These are phyloP conservation scores for Heterohyrax brucei DNA, from an alignment of 2,797 vertebrate genomes.

Conservation along the genomic window DNA sequence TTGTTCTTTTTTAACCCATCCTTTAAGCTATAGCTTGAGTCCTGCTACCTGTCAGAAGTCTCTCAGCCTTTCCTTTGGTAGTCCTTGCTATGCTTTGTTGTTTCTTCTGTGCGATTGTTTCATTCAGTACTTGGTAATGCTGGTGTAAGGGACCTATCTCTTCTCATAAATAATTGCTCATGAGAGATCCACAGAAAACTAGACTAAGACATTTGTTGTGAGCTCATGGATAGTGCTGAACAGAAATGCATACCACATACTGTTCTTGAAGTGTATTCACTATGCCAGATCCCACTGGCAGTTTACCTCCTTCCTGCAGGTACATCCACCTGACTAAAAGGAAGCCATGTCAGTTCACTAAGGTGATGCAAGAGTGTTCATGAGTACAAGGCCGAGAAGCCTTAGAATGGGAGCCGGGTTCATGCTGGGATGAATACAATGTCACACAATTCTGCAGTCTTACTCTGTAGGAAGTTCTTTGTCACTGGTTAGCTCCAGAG, in stretches of 20 bases:
- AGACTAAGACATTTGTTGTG: background rate
- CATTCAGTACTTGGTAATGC: background rate
- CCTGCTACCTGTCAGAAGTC: background rate
- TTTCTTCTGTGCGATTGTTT: background rate
- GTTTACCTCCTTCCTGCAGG: background rate
- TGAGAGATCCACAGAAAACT: constrained; percentile 11
- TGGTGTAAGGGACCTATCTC: too few species aligned
- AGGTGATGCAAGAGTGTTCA: background rate
- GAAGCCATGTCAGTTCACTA: background rate
- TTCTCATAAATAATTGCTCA: background rate
- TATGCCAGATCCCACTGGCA: background rate
- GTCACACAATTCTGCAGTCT: background rate
- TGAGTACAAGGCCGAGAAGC: background rate
- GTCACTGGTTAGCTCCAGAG: background rate
- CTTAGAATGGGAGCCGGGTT: background rate
- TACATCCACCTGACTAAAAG: background rate
- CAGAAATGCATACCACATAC: background rate
- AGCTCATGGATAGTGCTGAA: background rate
- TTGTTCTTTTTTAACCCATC: background rate
- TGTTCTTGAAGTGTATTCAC: background rate
- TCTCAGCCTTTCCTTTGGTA: background rate
- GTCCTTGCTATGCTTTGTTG: background rate
- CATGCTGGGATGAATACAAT: background rate
- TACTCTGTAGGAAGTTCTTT: background rate
- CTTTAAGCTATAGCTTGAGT: background rate